A percentile compares a stretch with the other conserved stretches of the same genome.
phyloP scores from a whole-genome alignment of 2,797 vertebrate genomes.

The Cichlasoma orientale region DNA sequence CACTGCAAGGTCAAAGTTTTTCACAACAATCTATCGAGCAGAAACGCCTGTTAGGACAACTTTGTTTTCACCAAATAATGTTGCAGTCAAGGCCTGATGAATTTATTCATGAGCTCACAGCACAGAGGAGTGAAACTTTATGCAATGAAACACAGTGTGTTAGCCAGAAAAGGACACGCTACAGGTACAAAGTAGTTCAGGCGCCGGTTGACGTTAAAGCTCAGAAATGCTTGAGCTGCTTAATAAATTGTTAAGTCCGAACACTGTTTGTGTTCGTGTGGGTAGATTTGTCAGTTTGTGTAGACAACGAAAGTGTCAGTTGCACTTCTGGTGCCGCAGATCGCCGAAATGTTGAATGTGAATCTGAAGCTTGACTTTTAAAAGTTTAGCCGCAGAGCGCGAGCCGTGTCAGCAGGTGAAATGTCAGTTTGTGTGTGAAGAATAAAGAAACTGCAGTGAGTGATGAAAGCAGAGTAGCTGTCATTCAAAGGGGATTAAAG shows the following conservation, averaged over 20 bases:
- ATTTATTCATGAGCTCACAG: slow-evolving; percentile 12
- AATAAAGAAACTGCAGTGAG: background rate
- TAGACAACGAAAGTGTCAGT: background rate
- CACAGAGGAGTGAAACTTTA: background rate
- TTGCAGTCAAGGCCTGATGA: background rate
- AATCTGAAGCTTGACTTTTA: background rate
- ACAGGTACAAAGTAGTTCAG: background rate
- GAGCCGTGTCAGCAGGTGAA: background rate
- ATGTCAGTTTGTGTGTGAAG: background rate
- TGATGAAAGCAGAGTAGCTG: background rate
- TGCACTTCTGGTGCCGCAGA: background rate
- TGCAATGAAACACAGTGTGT: background rate
- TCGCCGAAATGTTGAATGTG: background rate
- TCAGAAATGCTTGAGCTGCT: background rate
- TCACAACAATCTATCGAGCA: background rate
- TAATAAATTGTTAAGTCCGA: background rate
- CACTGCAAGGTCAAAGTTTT: slow-evolving; percentile 6
- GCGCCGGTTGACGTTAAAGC: background rate
- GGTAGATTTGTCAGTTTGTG: background rate
- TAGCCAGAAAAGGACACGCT: background rate
- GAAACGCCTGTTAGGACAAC: background rate
- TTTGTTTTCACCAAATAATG: background rate
- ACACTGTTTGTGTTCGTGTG: accelerated
- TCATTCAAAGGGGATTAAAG: background rate
- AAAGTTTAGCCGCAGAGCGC: background rate